Base-by-base conservation (phyloP, 1,140 invertebrate genomes). In the Conus ventricosus region DNA sequence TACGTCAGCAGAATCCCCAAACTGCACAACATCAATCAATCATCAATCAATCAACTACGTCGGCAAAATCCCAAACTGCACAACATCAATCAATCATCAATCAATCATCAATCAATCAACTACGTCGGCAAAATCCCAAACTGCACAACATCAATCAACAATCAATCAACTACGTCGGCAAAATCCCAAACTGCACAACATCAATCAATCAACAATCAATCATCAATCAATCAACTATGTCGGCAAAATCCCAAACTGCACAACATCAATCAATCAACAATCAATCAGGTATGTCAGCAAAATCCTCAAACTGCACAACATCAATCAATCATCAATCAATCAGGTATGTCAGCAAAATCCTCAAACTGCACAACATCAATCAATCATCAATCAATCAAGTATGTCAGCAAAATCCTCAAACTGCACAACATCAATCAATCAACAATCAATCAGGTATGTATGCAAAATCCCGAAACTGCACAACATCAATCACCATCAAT, bases 1-100 rank as follows among this genome's bases (percentile, higher is more conserved):
- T 93, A 94, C 0, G 95, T 95, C 60, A 95, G 86, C 15, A 93
- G 78, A 53, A 95, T 93, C n/a, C 95, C 94, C 10, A 90, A 54
- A 89, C 94, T 95, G 89, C 88, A 92, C 57, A 60, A 91, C 63
- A 85, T 15, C 39, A 84, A 85, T 25, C 23, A 25, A 15, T 60
- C 57, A 60, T 0, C 15, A 15, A 75, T n/a, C 67, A 75, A 23
- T 7, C 11, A 75, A 20, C 1, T 75, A 75, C 67, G 5, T 75
- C 67, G 7, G 4, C 67, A 4, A 20, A 25, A 75, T 75, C 13
- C 67, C n/a, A 75, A 20, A 75, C 67, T 7, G 67, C 17, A 75
- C 17, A 20, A 20, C 17, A 75, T 25, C 7, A 20, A 23, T 20
- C 17, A n/a, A 75, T 25, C 67, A n/a, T 0, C 20, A 75, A 5